Evolutionary conservation across 2,113 vertebrate species (phyloP), one percentile per base, ranked within the genome.

Genomic region (Calonectris borealis): DNA sequence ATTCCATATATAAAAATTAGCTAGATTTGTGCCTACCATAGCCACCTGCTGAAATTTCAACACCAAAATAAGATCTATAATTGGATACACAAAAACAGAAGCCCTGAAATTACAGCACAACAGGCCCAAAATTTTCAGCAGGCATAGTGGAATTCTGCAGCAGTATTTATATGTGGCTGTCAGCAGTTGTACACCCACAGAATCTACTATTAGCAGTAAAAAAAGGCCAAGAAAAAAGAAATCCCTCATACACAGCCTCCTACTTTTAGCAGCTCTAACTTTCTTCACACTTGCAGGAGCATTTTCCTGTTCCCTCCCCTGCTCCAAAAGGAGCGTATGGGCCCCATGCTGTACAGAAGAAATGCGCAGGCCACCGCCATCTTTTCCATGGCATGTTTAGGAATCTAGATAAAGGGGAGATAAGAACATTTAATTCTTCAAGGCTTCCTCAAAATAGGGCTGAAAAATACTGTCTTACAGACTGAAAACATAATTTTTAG

Each of bases 11-110:
- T 57, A 94, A 94, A 96, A 94, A 81, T 40, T 22, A 78, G 77
- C 75, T 94, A 90, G 82, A 95, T 95, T 61, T 58, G 16, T 83
- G 88, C 32, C 84, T 97, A 94, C 77, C 94, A 89, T 55, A 96
- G 83, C 83, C 92, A 94, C 91, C 92, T 95, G 69, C 60, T 93
- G 80, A 88, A 95, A 95, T 58, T 93, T 84, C 78, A 77, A 83
- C 78, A 96, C 44, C 81, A 94, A 96, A 96, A 93, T 94, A 96
- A 68, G 88, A 93, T 79, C 75, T 93, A 62, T 84, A 96, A 92
- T 94, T 95, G 82, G 71, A 68, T 83, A 84, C 64, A 95, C 82
- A 96, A 91, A 96, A 91, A 14, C 66, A 94, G 91, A 90, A 84
- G 44, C 84, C 92, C 82, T 52, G 62, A 97, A 97, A 95, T 94